Conservation (phyloP, 2,797 vertebrate genomes). For the Enteromius fasciolatus region DNA sequence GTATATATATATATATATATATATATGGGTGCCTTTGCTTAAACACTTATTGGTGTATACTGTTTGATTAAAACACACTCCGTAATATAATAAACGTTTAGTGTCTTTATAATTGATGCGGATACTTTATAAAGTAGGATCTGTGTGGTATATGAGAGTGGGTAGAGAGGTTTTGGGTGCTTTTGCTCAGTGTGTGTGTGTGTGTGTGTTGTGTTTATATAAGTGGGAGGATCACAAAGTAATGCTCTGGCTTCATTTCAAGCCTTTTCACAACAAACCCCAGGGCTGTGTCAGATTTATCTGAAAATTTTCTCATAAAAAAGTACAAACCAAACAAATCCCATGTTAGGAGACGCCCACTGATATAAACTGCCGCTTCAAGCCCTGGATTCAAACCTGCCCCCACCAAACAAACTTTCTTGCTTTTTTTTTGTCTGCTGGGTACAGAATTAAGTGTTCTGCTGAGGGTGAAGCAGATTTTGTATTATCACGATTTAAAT, state of each 20-base stretch:
- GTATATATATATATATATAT: no score
- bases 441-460: background rate
- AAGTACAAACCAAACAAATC: constrained; percentile 71
- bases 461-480: background rate
- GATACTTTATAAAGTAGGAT: constrained; percentile 35
- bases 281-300: constrained; percentile 61
- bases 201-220: constrained; percentile 56
- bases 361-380: constrained; percentile 54
- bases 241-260: constrained; percentile 59
- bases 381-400: constrained; percentile 34
- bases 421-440: background rate
- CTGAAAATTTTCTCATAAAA: constrained; percentile 72
- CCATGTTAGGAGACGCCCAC: constrained; percentile 61
- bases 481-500: background rate
- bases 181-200: constrained; percentile 32
- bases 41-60: no score
- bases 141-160: constrained; percentile 32
- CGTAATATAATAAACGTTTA: background rate
- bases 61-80: no score
- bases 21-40: no score
- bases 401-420: constrained; percentile 13
- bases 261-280: constrained; percentile 64
- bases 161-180: constrained; percentile 29
- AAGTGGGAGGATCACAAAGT: constrained; percentile 69
- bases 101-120: constrained; percentile 30